Conservation (phyloP, 2,113 vertebrate species). For the Cairina moschata region DNA sequence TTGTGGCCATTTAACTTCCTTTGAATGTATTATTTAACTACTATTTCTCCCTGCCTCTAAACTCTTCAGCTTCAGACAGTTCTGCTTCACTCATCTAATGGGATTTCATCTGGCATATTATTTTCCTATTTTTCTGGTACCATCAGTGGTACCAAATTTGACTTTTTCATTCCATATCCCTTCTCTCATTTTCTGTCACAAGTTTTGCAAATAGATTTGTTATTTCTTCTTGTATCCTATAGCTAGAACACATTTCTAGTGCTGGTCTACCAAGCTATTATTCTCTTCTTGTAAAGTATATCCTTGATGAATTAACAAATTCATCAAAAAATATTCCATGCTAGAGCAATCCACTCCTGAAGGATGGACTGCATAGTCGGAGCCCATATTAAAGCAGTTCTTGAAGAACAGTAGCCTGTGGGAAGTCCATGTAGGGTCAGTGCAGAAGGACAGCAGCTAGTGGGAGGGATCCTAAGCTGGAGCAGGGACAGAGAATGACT, state of each 20-base stretch:
- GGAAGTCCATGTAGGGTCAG: too few species aligned
- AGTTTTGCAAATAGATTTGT: not conserved
- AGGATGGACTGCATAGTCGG: too few species aligned
- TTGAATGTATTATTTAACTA: not conserved
- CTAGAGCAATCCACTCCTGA: too few species aligned
- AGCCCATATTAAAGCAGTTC: too few species aligned
- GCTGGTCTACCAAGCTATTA: not conserved
- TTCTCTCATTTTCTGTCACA: not conserved
- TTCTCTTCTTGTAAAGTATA: not conserved
- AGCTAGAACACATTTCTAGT: not conserved
- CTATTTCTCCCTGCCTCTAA: not conserved
- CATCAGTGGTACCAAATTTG: not conserved
- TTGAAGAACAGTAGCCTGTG: too few species aligned
- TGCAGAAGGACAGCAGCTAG: too few species aligned
- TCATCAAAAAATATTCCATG: not conserved
- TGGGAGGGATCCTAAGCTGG: too few species aligned
- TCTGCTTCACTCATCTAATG: not conserved
- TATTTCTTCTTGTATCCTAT: not conserved
- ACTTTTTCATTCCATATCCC: not conserved
- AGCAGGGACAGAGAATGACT: too few species aligned
- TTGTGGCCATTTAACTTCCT: not conserved
- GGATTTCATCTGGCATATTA: not conserved
- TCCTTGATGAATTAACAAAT: not conserved
- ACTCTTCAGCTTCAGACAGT: not conserved
- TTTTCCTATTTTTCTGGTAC: not conserved